A percentile compares a stretch with the other conserved stretches of the same genome.
These are phyloP conservation scores for Siphamia tubifer DNA, from an alignment of 2,113 vertebrate genomes.

Conservation along the genomic window DNA sequence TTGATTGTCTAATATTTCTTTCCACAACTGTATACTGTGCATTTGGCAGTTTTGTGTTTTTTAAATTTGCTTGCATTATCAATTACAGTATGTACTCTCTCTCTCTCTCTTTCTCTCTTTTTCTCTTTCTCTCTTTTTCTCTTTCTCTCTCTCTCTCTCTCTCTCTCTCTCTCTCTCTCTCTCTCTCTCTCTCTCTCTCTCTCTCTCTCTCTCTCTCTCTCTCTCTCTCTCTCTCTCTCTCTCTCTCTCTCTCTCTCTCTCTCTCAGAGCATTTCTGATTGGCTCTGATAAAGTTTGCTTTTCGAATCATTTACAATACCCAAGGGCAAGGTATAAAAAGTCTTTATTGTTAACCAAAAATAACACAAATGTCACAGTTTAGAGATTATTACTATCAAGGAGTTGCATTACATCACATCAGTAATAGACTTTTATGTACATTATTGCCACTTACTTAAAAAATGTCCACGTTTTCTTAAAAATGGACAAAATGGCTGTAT, in stretches of 20 bases:
- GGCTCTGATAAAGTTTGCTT: not conserved
- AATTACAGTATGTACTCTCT: not conserved
- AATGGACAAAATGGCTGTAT: conserved; percentile 6
- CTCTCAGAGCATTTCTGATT: too few relatives aligned
- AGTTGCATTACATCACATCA: conserved; percentile 34
- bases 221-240: too few relatives aligned
- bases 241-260: too few relatives aligned
- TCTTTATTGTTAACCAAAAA: conserved; percentile 71
- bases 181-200: too few relatives aligned
- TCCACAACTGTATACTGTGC: too few relatives aligned
- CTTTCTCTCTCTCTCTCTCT: too few relatives aligned
- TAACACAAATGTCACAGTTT: conserved; percentile 40
- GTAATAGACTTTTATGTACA: conserved; percentile 60
- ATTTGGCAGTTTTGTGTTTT: too few relatives aligned
- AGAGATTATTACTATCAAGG: conserved; percentile 9
- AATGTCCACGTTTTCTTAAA: not conserved
- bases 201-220: too few relatives aligned
- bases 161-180: too few relatives aligned
- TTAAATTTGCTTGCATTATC: not conserved
- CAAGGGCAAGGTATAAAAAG: conserved; percentile 59
- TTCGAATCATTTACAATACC: not conserved
- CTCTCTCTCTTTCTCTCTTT: too few relatives aligned
- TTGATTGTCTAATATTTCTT: too few relatives aligned
- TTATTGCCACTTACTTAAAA: conserved; percentile 49
- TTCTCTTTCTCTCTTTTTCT: too few relatives aligned